A percentile compares a stretch with the other conserved stretches of the same genome.
Conservation (phyloP, 2,797 vertebrate genomes). For the Chelon auratus region DNA sequence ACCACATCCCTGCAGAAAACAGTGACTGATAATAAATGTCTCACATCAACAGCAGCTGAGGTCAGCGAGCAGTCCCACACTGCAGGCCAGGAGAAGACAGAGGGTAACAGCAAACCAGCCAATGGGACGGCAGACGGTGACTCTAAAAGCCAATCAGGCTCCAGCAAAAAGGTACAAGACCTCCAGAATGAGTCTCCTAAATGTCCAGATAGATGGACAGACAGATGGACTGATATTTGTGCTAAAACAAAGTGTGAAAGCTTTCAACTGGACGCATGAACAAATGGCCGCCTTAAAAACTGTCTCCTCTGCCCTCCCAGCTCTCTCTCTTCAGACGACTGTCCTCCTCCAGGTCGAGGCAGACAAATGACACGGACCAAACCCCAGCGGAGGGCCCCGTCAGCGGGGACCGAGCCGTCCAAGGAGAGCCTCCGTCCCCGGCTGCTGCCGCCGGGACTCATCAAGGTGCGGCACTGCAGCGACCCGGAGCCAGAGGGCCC, state of each 20-base stretch:
- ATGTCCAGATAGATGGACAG: too few species aligned
- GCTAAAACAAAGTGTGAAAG: too few species aligned
- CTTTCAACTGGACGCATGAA: too few species aligned
- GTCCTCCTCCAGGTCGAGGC: constrained; percentile 73
- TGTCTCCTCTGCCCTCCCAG: constrained; percentile 70
- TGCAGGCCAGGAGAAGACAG: constrained; percentile 22
- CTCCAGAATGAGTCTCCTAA: neutral
- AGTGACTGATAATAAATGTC: neutral
- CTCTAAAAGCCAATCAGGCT: constrained; percentile 65
- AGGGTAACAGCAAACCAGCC: constrained; percentile 27
- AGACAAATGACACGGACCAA: constrained; percentile 26
- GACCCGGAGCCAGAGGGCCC: constrained; percentile 69
- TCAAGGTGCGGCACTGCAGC: constrained; percentile 31
- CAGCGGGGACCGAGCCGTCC: constrained; percentile 3
- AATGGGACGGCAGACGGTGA: constrained; percentile 57
- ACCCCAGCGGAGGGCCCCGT: constrained; percentile 6
- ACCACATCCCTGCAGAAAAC: too few species aligned
- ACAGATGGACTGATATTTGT: too few species aligned
- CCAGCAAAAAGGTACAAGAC: constrained; percentile 76
- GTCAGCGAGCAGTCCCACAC: constrained; percentile 22
- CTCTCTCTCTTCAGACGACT: constrained; percentile 88
- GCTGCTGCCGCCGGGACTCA: constrained; percentile 61
- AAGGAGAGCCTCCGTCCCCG: constrained; percentile 15
- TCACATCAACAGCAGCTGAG: constrained; percentile 39
- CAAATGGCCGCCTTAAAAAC: too few species aligned